Conservation (phyloP, 2,113 vertebrate genomes). For the Daphoenositta chrysoptera region DNA sequence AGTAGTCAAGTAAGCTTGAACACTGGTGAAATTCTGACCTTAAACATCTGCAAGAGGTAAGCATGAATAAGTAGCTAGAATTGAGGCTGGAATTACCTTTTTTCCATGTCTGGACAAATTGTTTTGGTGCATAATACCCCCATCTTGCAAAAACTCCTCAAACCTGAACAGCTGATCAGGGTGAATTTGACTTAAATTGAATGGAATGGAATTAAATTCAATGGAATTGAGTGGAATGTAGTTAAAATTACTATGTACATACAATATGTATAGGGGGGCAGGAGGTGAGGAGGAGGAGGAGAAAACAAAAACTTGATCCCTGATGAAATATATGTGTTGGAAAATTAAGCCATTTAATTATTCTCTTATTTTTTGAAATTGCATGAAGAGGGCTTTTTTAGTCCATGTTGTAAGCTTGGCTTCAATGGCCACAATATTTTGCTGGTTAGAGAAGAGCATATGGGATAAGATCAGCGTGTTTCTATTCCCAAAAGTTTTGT, state of each 20-base stretch:
- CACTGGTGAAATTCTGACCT: background rate
- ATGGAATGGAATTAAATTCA: background rate
- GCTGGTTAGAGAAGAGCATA: background rate
- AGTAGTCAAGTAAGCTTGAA: background rate
- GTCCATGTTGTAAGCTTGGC: background rate
- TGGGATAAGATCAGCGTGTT: background rate
- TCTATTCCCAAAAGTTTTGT: background rate
- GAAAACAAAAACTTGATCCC: background rate
- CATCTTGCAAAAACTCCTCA: background rate
- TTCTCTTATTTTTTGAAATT: background rate
- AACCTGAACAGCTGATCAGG: background rate
- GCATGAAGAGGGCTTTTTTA: background rate
- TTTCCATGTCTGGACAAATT: background rate
- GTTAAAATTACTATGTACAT: background rate
- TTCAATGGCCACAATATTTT: background rate
- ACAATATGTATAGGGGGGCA: fast-evolving
- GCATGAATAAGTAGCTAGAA: background rate
- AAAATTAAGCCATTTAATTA: background rate
- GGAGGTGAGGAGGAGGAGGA: background rate
- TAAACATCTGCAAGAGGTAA: background rate
- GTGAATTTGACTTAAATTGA: background rate
- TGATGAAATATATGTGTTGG: background rate
- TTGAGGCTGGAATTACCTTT: background rate
- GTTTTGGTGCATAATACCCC: background rate
- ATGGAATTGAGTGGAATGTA: background rate